Conservation (phyloP, 1,140 invertebrate species). For the Chelonus insularis region DNA sequence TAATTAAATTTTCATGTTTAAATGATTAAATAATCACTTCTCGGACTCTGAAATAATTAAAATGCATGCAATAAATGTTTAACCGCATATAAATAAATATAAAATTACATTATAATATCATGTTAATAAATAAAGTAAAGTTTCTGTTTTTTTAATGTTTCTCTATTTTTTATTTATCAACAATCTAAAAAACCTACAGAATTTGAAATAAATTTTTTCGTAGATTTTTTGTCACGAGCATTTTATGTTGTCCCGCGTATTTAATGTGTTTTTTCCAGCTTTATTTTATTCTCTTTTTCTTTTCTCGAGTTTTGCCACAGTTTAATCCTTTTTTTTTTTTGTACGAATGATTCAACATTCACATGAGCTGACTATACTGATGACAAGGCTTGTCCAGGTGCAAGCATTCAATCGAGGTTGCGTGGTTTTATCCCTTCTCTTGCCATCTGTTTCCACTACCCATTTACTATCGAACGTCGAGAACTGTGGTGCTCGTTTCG, state of each 20-base stretch:
- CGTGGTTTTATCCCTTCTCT: slow-evolving; percentile 11
- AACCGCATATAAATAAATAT: no score
- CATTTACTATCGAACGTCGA: slow-evolving; percentile 14
- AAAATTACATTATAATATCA: no score
- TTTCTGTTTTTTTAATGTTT: no score
- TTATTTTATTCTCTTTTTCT: slow-evolving; percentile 8
- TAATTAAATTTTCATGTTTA: no score
- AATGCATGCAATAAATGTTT: no score
- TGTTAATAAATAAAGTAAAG: no score
- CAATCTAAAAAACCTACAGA: no score
- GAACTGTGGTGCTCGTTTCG: slow-evolving; percentile 8
- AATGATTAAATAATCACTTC: no score
- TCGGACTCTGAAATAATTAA: no score
- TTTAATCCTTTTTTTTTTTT: slow-evolving; percentile 2
- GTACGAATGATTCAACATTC: not conserved
- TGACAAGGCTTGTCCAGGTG: slow-evolving; percentile 6
- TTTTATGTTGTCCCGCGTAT: slow-evolving; percentile 19
- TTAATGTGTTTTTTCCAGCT: not conserved
- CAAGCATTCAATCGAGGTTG: slow-evolving; percentile 1
- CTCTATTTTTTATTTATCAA: no score
- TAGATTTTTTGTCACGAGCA: slow-evolving; percentile 6
- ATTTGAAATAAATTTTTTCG: slow-evolving; percentile 6
- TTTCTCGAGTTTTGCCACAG: not conserved
- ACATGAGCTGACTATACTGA: not conserved
- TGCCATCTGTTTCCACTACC: slow-evolving; percentile 21